Conservation (phyloP, 1,140 invertebrate species). For the Bombus sibiricus region DNA sequence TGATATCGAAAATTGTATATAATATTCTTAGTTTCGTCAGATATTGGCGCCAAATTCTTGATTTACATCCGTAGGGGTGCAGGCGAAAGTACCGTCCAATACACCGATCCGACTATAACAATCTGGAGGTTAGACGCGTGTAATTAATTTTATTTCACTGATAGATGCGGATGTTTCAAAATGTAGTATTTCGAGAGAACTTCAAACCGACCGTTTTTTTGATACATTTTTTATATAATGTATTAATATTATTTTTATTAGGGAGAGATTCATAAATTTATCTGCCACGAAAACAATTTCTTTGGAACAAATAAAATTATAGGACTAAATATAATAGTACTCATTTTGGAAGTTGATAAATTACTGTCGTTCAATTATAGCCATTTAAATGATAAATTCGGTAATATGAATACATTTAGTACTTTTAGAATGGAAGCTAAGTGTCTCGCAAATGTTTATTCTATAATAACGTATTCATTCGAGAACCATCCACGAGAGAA, state of each 20-base stretch:
- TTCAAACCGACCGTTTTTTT: not conserved
- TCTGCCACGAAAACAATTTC: not conserved
- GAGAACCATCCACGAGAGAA: not conserved
- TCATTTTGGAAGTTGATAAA: not conserved
- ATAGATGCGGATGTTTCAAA: not conserved
- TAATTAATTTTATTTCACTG: slow-evolving; percentile 31
- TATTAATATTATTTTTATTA: not conserved
- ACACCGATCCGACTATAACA: slow-evolving; percentile 46
- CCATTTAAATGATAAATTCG: not conserved
- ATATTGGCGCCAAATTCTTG: slow-evolving; percentile 21
- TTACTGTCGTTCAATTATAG: not conserved
- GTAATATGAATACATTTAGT: not conserved
- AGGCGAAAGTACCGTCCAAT: slow-evolving; percentile 60
- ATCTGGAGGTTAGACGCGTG: slow-evolving; percentile 17
- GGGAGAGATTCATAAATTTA: not conserved
- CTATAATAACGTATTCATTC: not conserved
- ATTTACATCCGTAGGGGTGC: slow-evolving; percentile 17
- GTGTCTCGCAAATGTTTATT: not conserved
- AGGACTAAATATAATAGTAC: not conserved
- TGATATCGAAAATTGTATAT: not conserved
- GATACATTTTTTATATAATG: not conserved
- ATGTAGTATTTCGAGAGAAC: not conserved
- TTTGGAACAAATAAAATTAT: not conserved
- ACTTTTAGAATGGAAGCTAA: not conserved
- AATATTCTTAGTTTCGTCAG: slow-evolving; percentile 1